Evolutionary conservation across 1,140 invertebrate genomes (phyloP), one percentile per base, ranked within the genome.

Genomic region (Apocrypta bakeri): DNA sequence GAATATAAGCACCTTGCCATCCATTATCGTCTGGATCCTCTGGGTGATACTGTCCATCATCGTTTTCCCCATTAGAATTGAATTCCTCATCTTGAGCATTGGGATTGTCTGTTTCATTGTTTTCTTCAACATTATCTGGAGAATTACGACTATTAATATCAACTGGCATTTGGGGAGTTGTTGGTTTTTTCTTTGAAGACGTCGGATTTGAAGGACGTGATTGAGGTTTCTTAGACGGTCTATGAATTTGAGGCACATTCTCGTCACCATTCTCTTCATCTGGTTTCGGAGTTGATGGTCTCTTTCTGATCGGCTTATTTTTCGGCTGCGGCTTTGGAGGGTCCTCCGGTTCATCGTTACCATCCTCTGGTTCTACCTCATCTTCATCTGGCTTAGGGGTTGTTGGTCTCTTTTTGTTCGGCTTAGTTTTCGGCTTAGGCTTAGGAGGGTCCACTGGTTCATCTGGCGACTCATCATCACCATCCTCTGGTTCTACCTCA

Each of bases 1-100:
- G 82, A 3, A 31, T 61, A 33, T 83, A 79, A 48, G 77, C 69
- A 12, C 71, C 71, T 79, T 74, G 82, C 76, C 77, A 79, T 14
- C 82, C 82, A 63, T 83, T 83, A 61, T 83, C 71, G 31, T 83
- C 77, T 68, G 82, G 77, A 75, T 79, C 82, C 14, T 72, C 48
- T 17, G 76, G 56, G 33, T 79, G 78, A 72, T 79, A 73, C 31
- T 79, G 40, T 9, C 61, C 63, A 61, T 69, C 63, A 42, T 83
- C 29, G n/a, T n/a, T n/a, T n/a, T 48, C 33, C 61, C 29, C 56
- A 37, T 78, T 21, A 21, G 63, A 24, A 31, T 77, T 68, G 64
- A 25, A 31, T 21, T 17, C 24, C 7, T 24, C 14, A n/a, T 4
- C 37, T 27, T 37, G 2, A 1, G n/a, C 17, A 61, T 77, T 24